A percentile compares a stretch with the other conserved stretches of the same genome.
phyloP scores from a whole-genome alignment of 2,888 invertebrate genomes.

The Chaitophorus viminalis region DNA sequence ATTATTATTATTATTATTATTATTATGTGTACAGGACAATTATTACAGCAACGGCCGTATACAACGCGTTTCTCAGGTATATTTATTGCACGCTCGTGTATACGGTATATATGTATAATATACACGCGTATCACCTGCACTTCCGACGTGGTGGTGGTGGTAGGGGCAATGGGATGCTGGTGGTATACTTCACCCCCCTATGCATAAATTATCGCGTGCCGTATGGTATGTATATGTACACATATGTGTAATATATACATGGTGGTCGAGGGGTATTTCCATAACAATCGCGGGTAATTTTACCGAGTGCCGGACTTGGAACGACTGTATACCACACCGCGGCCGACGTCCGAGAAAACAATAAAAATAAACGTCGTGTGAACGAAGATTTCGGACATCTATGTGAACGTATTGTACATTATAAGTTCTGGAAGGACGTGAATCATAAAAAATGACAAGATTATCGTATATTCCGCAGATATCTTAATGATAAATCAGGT shows the following conservation, averaged over 20 bases:
- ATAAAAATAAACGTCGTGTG: background rate
- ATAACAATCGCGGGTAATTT: constrained; percentile 55
- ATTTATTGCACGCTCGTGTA: background rate
- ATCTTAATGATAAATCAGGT: too few species aligned
- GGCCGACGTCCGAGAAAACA: background rate
- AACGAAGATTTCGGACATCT: background rate
- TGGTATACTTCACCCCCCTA: background rate
- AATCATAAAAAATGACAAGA: background rate
- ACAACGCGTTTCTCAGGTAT: background rate
- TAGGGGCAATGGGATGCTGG: too few species aligned
- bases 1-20: background rate
- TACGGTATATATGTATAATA: too few species aligned
- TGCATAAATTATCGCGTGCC: constrained; percentile 11
- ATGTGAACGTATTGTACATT: background rate
- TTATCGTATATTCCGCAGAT: background rate
- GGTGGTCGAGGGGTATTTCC: background rate
- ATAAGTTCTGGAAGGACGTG: background rate
- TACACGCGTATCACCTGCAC: background rate
- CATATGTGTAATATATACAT: background rate
- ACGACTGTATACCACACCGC: too few species aligned
- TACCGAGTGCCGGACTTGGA: background rate
- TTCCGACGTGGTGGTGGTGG: background rate
- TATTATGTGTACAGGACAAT: background rate
- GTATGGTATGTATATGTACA: background rate
- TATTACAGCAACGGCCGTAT: background rate